A percentile compares a stretch with the other conserved stretches of the same genome.
phyloP scores from a whole-genome alignment of 2,113 vertebrate species.

The Stigmatopora nigra region DNA sequence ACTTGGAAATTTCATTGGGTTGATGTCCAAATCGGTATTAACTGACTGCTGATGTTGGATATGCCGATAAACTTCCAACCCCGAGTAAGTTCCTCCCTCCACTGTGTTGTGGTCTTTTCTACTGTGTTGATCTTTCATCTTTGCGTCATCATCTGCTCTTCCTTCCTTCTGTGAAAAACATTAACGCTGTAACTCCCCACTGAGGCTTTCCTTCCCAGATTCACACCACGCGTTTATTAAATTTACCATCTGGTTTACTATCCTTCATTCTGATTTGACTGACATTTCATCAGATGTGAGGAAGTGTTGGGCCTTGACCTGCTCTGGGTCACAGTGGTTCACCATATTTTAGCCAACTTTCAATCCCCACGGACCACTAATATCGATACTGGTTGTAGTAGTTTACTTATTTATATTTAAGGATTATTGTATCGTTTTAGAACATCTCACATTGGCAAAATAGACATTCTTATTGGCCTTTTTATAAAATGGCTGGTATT shows the following conservation, averaged over 20 bases:
- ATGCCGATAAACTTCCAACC: conserved; percentile 9
- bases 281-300: conserved; percentile 41
- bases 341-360: conserved; percentile 30
- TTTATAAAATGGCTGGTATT: neutral
- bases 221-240: conserved; percentile 9
- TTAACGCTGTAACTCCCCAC: conserved; percentile 22
- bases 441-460: too few species aligned
- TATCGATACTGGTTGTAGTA: neutral
- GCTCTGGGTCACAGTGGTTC: conserved; percentile 14
- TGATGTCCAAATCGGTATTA: neutral
- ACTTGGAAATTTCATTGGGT: neutral
- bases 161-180: conserved; percentile 34
- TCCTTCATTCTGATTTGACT: conserved; percentile 25
- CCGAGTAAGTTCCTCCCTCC: conserved; percentile 4
- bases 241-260: conserved; percentile 8
- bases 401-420: conserved; percentile 1
- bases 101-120: conserved; percentile 5
- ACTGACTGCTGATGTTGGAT: neutral
- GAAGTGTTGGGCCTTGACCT: conserved; percentile 34
- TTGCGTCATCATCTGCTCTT: conserved; percentile 9
- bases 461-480: neutral
- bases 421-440: neutral
- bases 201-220: conserved; percentile 11
- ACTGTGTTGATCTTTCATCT: conserved; percentile 22
- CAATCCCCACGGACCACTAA: conserved; percentile 7